Evolutionary conservation across 2,888 invertebrate genomes (phyloP).

Genomic region (Odontocolon sp.): DNA sequence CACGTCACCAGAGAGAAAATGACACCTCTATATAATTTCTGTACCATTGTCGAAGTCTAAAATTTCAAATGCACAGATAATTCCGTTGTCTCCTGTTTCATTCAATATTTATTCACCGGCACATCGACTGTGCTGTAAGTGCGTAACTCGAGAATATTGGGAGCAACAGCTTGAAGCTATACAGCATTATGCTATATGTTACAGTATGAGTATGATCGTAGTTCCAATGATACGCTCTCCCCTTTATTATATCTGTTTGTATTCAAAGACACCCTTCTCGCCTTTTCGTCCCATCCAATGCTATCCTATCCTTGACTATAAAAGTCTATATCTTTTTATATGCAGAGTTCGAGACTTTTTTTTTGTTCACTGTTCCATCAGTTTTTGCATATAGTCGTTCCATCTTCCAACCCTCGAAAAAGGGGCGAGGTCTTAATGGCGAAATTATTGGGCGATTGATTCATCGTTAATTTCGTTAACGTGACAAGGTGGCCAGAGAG

Average conservation of each 20-base stretch:
- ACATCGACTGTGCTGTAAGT: conserved; percentile 30
- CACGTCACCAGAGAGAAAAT: neutral
- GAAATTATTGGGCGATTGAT: conserved; percentile 25
- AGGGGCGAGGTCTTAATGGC: neutral
- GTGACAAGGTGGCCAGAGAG: neutral
- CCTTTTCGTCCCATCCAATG: conserved; percentile 4
- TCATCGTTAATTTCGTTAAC: conserved; percentile 25
- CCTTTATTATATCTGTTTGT: conserved; percentile 41
- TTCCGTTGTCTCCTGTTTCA: conserved; percentile 25
- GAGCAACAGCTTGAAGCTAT: conserved; percentile 38
- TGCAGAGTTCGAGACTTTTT: conserved; percentile 9
- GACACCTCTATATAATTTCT: conserved; percentile 29
- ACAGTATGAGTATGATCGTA: conserved; percentile 19
- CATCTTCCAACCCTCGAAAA: neutral
- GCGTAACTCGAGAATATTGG: conserved; percentile 42
- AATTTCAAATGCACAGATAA: conserved; percentile 31
- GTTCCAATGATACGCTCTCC: conserved; percentile 42
- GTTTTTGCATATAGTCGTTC: conserved; percentile 18
- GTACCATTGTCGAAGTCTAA: conserved; percentile 1
- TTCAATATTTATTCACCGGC: conserved; percentile 36
- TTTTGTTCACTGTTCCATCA: conserved; percentile 1
- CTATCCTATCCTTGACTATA: conserved; percentile 4
- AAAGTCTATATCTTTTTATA: conserved; percentile 9
- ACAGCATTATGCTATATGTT: neutral
- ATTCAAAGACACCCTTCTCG: conserved; percentile 30